These are phyloP conservation scores for Cnemophilus loriae DNA, from an alignment of 2,113 vertebrate species.

Conservation along the genomic window DNA sequence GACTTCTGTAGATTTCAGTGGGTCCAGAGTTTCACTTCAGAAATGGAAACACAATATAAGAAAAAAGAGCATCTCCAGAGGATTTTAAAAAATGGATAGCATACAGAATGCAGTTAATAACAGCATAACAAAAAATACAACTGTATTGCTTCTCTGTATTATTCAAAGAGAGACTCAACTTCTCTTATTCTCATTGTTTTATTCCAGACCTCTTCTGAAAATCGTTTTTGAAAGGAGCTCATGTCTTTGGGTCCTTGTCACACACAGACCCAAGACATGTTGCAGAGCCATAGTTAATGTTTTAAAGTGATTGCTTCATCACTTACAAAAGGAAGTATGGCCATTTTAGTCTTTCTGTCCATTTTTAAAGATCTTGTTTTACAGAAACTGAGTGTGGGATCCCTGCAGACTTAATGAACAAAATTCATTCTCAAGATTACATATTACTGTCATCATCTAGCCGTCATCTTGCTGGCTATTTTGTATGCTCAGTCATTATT, in stretches of 20 bases:
- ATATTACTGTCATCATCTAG: neutral
- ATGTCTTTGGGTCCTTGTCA: neutral
- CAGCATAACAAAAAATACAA: neutral
- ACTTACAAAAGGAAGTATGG: neutral
- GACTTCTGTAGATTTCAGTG: neutral
- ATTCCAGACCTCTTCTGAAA: neutral
- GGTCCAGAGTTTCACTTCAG: neutral
- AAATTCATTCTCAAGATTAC: slow-evolving; percentile 33
- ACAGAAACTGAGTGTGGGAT: neutral
- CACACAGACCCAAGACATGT: neutral
- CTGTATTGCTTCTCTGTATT: neutral
- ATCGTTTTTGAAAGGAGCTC: neutral
- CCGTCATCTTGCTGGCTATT: slow-evolving; percentile 19
- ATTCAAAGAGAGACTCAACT: neutral
- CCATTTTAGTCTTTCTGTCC: neutral
- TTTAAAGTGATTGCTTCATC: neutral
- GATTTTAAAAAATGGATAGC: neutral
- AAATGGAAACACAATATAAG: neutral
- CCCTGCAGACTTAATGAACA: slow-evolving; percentile 14
- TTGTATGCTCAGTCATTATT: slow-evolving; percentile 7
- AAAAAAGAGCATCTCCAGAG: neutral
- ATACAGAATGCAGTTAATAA: neutral
- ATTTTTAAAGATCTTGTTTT: slow-evolving; percentile 25
- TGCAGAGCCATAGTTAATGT: neutral
- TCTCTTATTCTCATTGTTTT: neutral